Conservation (phyloP, 1,140 invertebrate species). For the Eriocheir sinensis region DNA sequence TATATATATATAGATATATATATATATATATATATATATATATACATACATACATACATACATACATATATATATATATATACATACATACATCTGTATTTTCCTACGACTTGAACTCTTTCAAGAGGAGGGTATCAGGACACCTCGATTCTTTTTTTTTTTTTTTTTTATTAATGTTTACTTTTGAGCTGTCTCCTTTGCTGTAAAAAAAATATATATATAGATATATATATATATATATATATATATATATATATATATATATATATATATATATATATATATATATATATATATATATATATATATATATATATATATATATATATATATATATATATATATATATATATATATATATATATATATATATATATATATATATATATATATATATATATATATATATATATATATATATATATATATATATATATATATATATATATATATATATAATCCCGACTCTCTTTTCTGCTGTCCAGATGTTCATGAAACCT, state of each 20-base stretch:
- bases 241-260: constrained; percentile 39
- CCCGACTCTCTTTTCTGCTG: background rate
- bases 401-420: constrained; percentile 50
- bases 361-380: constrained; percentile 31
- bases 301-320: background rate
- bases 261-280: constrained; percentile 53
- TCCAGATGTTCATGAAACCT: background rate
- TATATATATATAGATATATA: too few species aligned
- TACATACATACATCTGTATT: background rate
- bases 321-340: background rate
- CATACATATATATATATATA: constrained; percentile 58
- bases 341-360: constrained; percentile 38
- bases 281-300: constrained; percentile 31
- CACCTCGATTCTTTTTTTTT: too few species aligned
- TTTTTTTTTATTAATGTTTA: background rate
- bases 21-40: constrained; percentile 45
- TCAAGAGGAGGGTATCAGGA: too few species aligned
- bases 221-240: too few species aligned
- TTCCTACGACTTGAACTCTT: too few species aligned
- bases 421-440: constrained; percentile 52
- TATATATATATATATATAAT: constrained; percentile 37
- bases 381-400: constrained; percentile 53
- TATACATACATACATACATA: constrained; percentile 46
- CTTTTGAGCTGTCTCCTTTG: too few species aligned
- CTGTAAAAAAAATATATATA: too few species aligned